Conservation (phyloP, 23 tunicate species). For the Trididemnum clinides region DNA sequence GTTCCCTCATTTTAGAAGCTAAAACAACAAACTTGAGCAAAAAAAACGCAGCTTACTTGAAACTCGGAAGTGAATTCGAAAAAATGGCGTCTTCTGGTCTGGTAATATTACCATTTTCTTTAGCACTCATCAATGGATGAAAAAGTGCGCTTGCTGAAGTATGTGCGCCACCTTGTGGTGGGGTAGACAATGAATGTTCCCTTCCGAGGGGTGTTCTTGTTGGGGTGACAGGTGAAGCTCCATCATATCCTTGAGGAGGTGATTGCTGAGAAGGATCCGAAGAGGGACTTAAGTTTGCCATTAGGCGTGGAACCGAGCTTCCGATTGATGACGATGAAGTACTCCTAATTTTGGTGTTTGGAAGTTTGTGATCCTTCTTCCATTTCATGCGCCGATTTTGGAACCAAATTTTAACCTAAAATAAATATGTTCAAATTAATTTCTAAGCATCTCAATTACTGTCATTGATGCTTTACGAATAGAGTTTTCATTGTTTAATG, state of each 20-base stretch:
- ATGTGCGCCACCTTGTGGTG: constrained; percentile 29
- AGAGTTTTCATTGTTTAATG: too few relatives aligned
- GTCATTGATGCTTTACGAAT: too few relatives aligned
- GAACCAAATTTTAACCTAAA: constrained; percentile 96
- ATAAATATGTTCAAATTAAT: too few relatives aligned
- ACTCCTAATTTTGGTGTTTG: constrained; percentile 80
- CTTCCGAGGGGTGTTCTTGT: constrained; percentile 15
- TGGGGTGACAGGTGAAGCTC: constrained; percentile 51
- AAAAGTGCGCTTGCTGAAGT: constrained; percentile 2
- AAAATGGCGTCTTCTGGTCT: constrained; percentile 25
- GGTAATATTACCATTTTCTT: constrained; percentile 22
- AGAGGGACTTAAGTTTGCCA: constrained; percentile 49
- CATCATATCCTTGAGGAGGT: constrained; percentile 60
- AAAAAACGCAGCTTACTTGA: too few relatives aligned
- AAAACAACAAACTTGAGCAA: not conserved
- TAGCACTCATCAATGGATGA: constrained; percentile 37
- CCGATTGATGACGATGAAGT: constrained; percentile 37
- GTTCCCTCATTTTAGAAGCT: not conserved
- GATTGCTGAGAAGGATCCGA: constrained; percentile 49
- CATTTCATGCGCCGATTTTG: constrained; percentile 98
- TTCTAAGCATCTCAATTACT: too few relatives aligned
- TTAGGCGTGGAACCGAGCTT: constrained; percentile 37
- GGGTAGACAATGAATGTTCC: constrained; percentile 11
- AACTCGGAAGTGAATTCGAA: not conserved
- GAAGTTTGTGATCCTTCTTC: constrained; percentile 94